A percentile compares a stretch with the other conserved stretches of the same genome.
Evolutionary conservation across 2,113 vertebrate genomes (phyloP).

Genomic region (Piliocolobus tephrosceles): DNA sequence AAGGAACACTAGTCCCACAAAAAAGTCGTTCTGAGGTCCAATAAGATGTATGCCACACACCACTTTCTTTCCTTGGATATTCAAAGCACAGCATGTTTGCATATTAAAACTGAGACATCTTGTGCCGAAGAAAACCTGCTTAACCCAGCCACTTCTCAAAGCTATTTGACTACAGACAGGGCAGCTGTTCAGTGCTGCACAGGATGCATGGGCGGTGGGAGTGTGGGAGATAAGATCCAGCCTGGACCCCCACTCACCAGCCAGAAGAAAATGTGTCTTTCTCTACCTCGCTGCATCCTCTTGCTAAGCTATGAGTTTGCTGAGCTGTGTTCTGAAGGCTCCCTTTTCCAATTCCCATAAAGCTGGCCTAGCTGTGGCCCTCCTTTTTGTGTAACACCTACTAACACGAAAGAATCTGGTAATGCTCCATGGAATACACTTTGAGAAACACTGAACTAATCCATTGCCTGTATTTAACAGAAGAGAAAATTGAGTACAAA

Average conservation of each 20-base stretch:
- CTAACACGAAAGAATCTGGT: neutral
- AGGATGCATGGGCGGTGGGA: rapidly evolving
- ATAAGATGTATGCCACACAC: neutral
- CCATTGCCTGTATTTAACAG: neutral
- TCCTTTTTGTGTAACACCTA: neutral
- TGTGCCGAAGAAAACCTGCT: neutral
- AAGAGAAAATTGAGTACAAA: neutral
- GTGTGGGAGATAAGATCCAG: neutral
- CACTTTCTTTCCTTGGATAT: conserved; percentile 6
- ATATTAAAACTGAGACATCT: neutral
- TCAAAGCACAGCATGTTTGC: neutral
- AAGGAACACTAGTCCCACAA: neutral
- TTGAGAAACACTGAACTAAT: neutral
- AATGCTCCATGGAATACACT: neutral
- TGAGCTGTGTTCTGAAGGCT: neutral
- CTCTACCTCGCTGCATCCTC: neutral
- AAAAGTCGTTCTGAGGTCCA: neutral
- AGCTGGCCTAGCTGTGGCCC: neutral
- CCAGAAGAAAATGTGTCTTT: neutral
- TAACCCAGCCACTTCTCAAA: neutral
- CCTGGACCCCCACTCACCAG: neutral
- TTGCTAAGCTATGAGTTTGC: neutral
- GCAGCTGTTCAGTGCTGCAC: neutral
- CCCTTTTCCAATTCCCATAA: neutral
- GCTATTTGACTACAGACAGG: neutral